Base-by-base conservation (phyloP, 2,888 invertebrate species). In the Nomada flava region DNA sequence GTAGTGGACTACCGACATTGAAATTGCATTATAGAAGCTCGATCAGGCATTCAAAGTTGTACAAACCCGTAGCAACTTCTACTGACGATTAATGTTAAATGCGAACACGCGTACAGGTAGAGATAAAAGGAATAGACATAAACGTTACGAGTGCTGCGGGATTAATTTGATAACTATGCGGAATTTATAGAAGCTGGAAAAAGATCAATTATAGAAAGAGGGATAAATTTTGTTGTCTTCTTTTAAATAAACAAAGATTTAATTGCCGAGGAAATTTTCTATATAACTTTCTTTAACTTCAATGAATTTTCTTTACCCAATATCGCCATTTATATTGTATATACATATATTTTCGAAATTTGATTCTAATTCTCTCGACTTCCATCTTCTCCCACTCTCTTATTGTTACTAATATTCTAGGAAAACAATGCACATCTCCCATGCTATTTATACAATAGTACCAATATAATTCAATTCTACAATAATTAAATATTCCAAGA, bases 21-120 rank as follows among this genome's bases (percentile, higher is more conserved):
- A 68, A 82, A 64, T 77, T 78, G 82, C 83, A 83, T 83, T 83
- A 83, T 72, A 74, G 78, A 78, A 64, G 67, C 59, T 68, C 42
- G 60, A 70, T 50, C 53, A 57, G 67, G 52, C 29, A 70, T 83
- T 74, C 57, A 83, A 74, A 77, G 52, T 76, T 29, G 64, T 44
- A 50, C 77, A 77, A 73, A 70, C 79, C 55, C 70, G 74, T 75
- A 67, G 70, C 52, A 70, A 79, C 23, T 13, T 55, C 29, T 23
- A 29, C 20, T 23, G 44, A 47, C 62, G 67, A 67, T 74, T 47
- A 15, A 74, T 74, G 67, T 55, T 23, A 18, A 62, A 65, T 23
- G 20, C 11, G 36, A 53, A 36, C n/a, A 62, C 13, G 26, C 13
- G 20, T 69, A n/a, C 2, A 20, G 18, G 13, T 18, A 29, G 15